These are phyloP conservation scores for Nycticebus coucang DNA, from an alignment of 2,113 vertebrate species.

Conservation along the genomic window DNA sequence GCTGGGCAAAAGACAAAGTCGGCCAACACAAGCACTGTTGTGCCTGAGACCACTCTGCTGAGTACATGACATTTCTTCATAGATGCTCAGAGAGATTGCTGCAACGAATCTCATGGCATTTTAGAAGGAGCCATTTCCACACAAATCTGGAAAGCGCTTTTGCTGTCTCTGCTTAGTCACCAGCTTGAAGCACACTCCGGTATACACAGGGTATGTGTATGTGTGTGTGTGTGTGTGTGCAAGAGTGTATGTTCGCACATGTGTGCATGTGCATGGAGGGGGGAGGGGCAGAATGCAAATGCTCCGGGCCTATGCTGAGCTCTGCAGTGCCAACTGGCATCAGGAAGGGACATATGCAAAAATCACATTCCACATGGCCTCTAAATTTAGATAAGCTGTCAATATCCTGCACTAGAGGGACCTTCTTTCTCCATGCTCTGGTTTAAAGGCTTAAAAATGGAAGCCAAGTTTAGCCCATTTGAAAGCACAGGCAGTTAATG, in stretches of 20 bases:
- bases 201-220: too few relatives aligned
- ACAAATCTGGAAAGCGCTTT: not conserved
- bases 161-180: slow-evolving; percentile 21
- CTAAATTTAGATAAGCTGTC: slow-evolving; percentile 66
- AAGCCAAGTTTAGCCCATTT: not conserved
- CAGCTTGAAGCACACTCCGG: not conserved
- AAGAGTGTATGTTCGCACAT: not conserved
- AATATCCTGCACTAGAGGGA: not conserved
- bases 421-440: not conserved
- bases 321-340: slow-evolving; percentile 47
- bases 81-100: not conserved
- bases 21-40: not conserved
- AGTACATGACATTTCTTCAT: not conserved
- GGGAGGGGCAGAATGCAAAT: not conserved
- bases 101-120: not conserved
- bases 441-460: slow-evolving; percentile 63
- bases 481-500: not conserved
- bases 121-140: slow-evolving; percentile 19
- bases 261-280: not conserved
- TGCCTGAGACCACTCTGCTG: slow-evolving; percentile 1
- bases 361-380: slow-evolving; percentile 40
- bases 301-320: not conserved
- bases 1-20: slow-evolving; percentile 34
- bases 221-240: not conserved
- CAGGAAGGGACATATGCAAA: slow-evolving; percentile 51